Percentiles rank a stretch among this genome's conserved stretches.
Conservation (phyloP, 1,140 invertebrate genomes). For the Mamestra configurata region DNA sequence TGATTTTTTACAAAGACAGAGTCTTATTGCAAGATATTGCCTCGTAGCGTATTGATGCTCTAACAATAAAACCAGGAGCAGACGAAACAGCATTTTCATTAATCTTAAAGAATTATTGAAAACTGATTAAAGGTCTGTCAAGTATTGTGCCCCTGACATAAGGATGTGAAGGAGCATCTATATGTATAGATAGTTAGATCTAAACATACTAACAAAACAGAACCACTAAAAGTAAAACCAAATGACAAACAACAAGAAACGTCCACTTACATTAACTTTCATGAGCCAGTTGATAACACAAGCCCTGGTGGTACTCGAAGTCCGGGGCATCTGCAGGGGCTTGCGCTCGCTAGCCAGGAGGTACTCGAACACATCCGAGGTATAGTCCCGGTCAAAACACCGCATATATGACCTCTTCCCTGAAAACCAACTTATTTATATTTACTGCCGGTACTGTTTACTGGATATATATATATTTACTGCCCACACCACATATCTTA, state of each 20-base stretch:
- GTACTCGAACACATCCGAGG: constrained; percentile 65
- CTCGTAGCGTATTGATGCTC: neutral
- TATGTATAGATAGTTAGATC: no score
- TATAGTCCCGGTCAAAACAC: constrained; percentile 62
- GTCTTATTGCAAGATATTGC: neutral
- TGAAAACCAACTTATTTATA: constrained; percentile 58
- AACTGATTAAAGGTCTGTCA: no score
- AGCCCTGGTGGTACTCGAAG: constrained; percentile 62
- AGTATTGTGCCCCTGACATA: no score
- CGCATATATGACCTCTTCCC: constrained; percentile 62
- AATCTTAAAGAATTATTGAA: no score
- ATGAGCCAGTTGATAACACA: constrained; percentile 80
- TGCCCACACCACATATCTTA: no score
- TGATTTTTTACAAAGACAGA: no score
- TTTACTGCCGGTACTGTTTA: no score
- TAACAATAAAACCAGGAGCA: neutral
- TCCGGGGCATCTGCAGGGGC: constrained; percentile 51
- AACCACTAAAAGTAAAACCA: no score
- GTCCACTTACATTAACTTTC: constrained; percentile 75
- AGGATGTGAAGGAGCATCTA: no score
- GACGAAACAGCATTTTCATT: no score
- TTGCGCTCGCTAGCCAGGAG: constrained; percentile 63
- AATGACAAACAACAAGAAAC: neutral
- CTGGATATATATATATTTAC: no score
- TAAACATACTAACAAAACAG: no score